Evolutionary conservation across 2,888 invertebrate species (phyloP).

Genomic region (Drosophila demipolita): DNA sequence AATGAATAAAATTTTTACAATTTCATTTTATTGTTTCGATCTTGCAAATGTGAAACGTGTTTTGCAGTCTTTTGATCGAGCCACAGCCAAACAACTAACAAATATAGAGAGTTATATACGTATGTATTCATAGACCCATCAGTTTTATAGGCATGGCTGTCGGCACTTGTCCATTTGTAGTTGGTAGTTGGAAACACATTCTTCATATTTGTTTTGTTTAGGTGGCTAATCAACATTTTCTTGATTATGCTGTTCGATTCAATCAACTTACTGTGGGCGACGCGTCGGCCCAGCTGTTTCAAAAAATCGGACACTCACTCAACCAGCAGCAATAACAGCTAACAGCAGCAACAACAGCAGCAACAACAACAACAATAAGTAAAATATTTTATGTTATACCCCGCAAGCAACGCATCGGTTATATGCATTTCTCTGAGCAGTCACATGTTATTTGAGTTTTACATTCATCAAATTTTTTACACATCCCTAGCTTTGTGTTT

Average conservation of each 20-base stretch:
- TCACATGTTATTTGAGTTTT: not conserved
- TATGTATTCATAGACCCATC: not conserved
- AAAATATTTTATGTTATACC: conserved; percentile 20
- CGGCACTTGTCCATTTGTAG: conserved; percentile 43
- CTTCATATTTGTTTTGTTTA: conserved; percentile 55
- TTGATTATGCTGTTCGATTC: conserved; percentile 43
- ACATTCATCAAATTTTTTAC: not conserved
- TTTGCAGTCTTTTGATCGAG: conserved; percentile 43
- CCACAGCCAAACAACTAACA: conserved; percentile 7
- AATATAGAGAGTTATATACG: conserved; percentile 1
- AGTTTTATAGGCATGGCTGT: conserved; percentile 11
- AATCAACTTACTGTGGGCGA: conserved; percentile 58
- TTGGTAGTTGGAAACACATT: conserved; percentile 28
- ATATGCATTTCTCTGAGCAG: conserved; percentile 7
- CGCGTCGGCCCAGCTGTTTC: conserved; percentile 38
- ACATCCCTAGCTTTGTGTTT: not conserved
- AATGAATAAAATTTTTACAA: conserved; percentile 42
- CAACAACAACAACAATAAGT: not conserved
- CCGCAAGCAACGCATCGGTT: not conserved
- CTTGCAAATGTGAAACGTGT: conserved; percentile 49
- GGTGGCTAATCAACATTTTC: conserved; percentile 41
- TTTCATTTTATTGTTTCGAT: conserved; percentile 34
- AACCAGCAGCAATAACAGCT: conserved; percentile 39
- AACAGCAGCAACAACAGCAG: conserved; percentile 17
- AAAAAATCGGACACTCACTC: conserved; percentile 36